Evolutionary conservation across 2,888 invertebrate genomes (phyloP), one percentile per base, ranked within the genome.

Genomic region (Sarcophaga variegata): DNA sequence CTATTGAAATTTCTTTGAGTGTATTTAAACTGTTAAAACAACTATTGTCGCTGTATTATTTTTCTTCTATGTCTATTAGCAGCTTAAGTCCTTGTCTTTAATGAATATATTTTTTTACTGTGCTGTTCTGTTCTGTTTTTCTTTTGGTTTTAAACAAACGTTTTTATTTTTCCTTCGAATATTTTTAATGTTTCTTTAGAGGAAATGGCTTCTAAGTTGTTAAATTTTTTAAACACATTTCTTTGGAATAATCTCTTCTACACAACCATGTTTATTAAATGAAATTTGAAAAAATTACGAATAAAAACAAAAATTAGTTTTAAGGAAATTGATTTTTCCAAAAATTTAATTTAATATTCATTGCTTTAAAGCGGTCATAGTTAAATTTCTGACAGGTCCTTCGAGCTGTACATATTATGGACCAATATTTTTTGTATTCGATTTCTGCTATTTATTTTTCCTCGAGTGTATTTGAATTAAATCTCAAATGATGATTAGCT

Each of bases 151-250:
- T 37, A 37, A 37, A 37, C 22, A 22, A 22, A 27, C 14, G 12
- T 67, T 2, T 17, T 67, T 45, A 0, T 17, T 67, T 45, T 14
- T 67, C 20, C 47, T 69, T 2, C 12, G 47, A 45, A 47, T 45
- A 45, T 62, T 64, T 70, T 22, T 70, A 81, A 70, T 62, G 63
- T 37, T 63, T 59, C 8, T 37, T 70, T 63, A 70, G 75, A 70
- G 64, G 64, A 70, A 76, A 76, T 81, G 64, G 70, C 63, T 81
- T 71, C 70, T 76, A 70, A 81, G 75, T 70, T 81, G 54, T 70
- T 76, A 25, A 63, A 63, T 59, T 64, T 63, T 59, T 76, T 37
- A 37, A 76, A 76, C 22, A 81, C 20, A 49, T 69, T 75, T 75
- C n/a, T 81, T 63, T 63, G 20, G 14, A 3, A 14, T 54, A 54